Evolutionary conservation across 2,888 invertebrate species (phyloP).

Genomic region (Conistra vaccinii): DNA sequence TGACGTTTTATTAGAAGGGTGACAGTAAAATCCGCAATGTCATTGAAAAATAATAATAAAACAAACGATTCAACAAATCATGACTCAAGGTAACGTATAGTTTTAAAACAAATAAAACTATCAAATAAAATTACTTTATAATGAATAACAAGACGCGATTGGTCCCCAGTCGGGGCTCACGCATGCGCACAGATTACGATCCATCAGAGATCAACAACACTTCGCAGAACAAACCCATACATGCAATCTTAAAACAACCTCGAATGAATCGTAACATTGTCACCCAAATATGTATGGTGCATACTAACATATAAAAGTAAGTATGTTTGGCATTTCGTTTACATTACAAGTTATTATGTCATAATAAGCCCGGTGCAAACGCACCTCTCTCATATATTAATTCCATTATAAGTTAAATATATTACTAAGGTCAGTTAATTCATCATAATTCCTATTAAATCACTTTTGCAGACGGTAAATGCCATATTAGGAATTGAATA

Average conservation of each 20-base stretch:
- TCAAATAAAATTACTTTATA: constrained; percentile 85
- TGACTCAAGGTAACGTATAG: constrained; percentile 90
- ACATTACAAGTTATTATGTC: constrained; percentile 73
- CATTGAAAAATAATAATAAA: constrained; percentile 89
- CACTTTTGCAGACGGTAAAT: constrained; percentile 90
- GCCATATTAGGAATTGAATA: constrained; percentile 89
- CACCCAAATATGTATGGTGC: constrained; percentile 80
- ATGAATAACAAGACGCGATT: constrained; percentile 81
- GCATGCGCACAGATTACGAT: constrained; percentile 64
- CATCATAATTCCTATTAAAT: constrained; percentile 86
- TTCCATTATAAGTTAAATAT: constrained; percentile 81
- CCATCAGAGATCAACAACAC: constrained; percentile 68
- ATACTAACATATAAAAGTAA: constrained; percentile 76
- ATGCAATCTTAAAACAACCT: constrained; percentile 61
- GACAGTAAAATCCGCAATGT: constrained; percentile 89
- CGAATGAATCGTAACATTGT: constrained; percentile 77
- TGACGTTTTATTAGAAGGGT: constrained; percentile 90
- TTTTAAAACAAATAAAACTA: constrained; percentile 88
- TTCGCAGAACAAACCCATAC: constrained; percentile 41
- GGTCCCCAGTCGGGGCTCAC: constrained; percentile 43
- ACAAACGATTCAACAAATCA: constrained; percentile 90
- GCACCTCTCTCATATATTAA: constrained; percentile 71
- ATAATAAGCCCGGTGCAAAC: constrained; percentile 66
- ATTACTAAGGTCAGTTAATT: constrained; percentile 85
- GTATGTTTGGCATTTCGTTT: constrained; percentile 84